phyloP scores from a whole-genome alignment of 2,113 vertebrate genomes.

The Rhinolophus sinicus region DNA sequence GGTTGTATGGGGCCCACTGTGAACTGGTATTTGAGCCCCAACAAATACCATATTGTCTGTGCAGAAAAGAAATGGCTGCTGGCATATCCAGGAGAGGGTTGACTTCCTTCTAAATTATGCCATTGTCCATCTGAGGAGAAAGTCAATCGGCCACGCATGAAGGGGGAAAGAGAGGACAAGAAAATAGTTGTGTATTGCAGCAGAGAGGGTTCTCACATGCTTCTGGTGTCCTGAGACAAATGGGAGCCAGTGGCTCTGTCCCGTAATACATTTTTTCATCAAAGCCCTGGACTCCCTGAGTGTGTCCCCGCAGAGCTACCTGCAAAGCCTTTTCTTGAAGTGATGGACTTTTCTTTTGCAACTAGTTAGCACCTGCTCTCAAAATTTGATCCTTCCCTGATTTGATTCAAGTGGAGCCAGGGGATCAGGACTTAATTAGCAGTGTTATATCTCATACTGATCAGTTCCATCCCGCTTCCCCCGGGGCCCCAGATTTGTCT shows the following conservation, averaged over 20 bases:
- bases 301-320: constrained; percentile 59
- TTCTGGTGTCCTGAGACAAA: constrained; percentile 51
- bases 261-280: constrained; percentile 72
- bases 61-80: neutral
- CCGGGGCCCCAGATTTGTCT: constrained; percentile 85
- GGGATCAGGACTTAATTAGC: constrained; percentile 90
- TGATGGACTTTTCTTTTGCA: constrained; percentile 82
- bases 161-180: neutral
- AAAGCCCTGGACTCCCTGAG: constrained; percentile 63
- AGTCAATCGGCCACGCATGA: neutral
- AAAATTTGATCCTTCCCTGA: constrained; percentile 81
- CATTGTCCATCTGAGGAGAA: constrained; percentile 43
- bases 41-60: constrained; percentile 45
- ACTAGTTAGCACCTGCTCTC: constrained; percentile 89
- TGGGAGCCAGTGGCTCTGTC: constrained; percentile 69
- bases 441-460: constrained; percentile 83
- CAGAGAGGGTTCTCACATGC: neutral
- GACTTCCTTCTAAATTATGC: constrained; percentile 16
- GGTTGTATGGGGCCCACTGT: neutral
- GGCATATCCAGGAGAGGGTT: neutral
- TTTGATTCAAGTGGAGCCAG: constrained; percentile 89
- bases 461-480: constrained; percentile 84
- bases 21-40: neutral
- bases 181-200: neutral
- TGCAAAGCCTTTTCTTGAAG: constrained; percentile 79